Evolutionary conservation across 2,888 invertebrate species (phyloP).

Genomic region (Andrena hattorfiana): DNA sequence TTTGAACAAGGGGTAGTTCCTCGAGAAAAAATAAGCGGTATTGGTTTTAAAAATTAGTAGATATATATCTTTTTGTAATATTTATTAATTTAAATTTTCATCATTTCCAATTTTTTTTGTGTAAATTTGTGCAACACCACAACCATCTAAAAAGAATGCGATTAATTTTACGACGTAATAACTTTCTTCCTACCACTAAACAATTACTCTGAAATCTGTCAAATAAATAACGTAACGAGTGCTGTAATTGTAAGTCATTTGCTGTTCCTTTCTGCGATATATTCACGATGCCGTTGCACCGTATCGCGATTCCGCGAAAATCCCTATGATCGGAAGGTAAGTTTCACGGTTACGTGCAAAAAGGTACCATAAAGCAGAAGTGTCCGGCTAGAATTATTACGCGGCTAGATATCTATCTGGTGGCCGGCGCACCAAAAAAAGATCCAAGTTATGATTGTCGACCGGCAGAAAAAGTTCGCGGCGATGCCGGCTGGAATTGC

Average conservation of each 20-base stretch:
- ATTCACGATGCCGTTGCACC: not conserved
- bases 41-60: too few species aligned
- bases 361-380: slow-evolving; percentile 6
- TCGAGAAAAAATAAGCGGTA: too few species aligned
- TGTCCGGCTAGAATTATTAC: slow-evolving; percentile 37
- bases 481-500: slow-evolving; percentile 61
- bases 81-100: too few species aligned
- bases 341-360: not conserved
- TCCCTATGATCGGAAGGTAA: slow-evolving; percentile 9
- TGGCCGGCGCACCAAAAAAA: slow-evolving; percentile 53
- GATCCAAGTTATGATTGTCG: slow-evolving; percentile 59
- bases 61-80: too few species aligned
- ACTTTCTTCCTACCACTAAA: not conserved
- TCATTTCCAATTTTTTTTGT: too few species aligned
- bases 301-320: not conserved
- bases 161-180: not conserved
- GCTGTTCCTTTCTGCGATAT: not conserved
- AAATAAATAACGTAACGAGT: not conserved
- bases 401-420: slow-evolving; percentile 51
- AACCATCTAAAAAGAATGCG: not conserved
- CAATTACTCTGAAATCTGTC: not conserved
- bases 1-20: too few species aligned
- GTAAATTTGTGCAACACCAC: not conserved
- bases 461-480: slow-evolving; percentile 43
- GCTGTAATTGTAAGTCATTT: not conserved